Percentiles rank a stretch among this genome's conserved stretches.
phyloP scores from a whole-genome alignment of 2,113 vertebrate species.

The Hemichromis elongatus region DNA sequence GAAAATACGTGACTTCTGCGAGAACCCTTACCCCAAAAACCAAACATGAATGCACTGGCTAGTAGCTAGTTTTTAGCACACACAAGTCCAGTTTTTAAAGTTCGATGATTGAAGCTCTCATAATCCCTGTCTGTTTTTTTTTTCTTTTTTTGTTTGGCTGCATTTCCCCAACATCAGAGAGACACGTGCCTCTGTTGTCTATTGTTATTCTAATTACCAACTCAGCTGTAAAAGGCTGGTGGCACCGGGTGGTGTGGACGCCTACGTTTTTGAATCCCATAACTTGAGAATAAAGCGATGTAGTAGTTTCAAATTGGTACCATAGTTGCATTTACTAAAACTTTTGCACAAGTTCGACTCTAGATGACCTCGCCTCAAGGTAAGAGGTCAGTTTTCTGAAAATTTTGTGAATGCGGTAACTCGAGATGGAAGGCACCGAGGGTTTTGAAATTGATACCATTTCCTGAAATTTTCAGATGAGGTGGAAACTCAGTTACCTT shows the following conservation, averaged over 20 bases:
- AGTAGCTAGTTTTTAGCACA: not conserved
- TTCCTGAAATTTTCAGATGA: not conserved
- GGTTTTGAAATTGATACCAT: not conserved
- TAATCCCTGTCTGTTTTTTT: not conserved
- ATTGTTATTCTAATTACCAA: not conserved
- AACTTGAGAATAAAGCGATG: not conserved
- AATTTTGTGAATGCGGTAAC: not conserved
- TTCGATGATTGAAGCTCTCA: not conserved
- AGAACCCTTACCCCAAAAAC: not conserved
- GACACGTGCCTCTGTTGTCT: not conserved
- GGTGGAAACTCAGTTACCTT: not conserved
- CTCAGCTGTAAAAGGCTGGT: not conserved
- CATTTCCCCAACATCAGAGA: not conserved
- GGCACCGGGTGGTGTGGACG: rapidly evolving
- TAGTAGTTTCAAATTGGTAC: not conserved
- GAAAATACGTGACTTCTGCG: not conserved
- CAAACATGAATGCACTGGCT: not conserved
- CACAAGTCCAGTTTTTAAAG: not conserved
- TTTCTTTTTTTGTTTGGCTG: not conserved
- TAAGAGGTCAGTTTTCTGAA: not conserved
- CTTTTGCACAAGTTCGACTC: not conserved
- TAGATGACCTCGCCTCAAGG: not conserved
- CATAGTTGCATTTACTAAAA: not conserved
- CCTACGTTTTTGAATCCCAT: not conserved
- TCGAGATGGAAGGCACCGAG: not conserved